phyloP scores from a whole-genome alignment of 2,797 vertebrate species.

The Cirrhinus molitorella region DNA sequence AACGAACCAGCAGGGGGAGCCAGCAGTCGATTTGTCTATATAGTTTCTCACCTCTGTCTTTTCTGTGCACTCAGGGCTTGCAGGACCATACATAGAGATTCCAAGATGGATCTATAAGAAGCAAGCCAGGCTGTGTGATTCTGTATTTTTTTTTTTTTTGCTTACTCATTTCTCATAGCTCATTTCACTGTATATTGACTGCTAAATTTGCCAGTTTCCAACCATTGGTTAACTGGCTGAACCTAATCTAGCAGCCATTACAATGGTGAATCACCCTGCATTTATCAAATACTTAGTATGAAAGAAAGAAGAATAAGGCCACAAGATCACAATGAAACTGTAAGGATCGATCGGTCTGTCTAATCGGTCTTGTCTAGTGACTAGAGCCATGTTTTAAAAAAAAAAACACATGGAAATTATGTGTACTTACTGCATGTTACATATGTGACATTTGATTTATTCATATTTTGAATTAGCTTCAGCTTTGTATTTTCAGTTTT shows the following conservation, averaged over 20 bases:
- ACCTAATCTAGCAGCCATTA: conserved; percentile 50
- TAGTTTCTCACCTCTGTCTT: conserved; percentile 9
- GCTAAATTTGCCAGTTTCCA: conserved; percentile 60
- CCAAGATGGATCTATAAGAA: neutral
- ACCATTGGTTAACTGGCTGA: conserved; percentile 51
- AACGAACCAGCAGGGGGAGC: conserved; percentile 62
- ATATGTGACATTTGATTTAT: neutral
- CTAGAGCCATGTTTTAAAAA: conserved; percentile 14
- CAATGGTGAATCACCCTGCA: conserved; percentile 54
- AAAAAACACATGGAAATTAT: conserved; percentile 24
- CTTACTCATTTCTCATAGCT: conserved; percentile 11
- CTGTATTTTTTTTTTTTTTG: conserved; percentile 24
- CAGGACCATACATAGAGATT: neutral
- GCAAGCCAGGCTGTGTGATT: neutral
- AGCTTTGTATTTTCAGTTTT: neutral
- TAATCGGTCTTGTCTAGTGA: neutral
- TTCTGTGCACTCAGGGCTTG: neutral
- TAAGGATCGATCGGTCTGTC: neutral
- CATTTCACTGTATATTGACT: conserved; percentile 31
- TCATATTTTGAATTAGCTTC: neutral
- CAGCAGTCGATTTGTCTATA: conserved; percentile 24
- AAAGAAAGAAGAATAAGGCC: conserved; percentile 33
- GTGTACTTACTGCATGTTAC: conserved; percentile 14
- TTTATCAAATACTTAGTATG: conserved; percentile 48
- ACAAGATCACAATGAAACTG: neutral